Conservation (phyloP, 2,797 vertebrate genomes). For the Morus bassanus region DNA sequence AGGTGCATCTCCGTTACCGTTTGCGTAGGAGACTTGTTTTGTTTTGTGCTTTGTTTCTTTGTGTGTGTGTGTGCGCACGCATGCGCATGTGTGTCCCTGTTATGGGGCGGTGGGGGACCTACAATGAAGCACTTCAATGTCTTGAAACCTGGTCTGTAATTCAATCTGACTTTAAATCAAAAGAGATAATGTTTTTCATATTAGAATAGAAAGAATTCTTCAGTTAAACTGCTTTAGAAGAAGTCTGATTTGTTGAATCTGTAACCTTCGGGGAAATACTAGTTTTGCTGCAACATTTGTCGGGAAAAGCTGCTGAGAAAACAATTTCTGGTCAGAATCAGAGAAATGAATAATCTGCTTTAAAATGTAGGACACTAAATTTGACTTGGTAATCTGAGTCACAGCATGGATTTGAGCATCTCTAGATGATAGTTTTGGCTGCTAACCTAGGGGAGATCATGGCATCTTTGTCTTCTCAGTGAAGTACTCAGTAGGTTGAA, state of each 20-base stretch:
- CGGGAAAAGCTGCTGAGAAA: not conserved
- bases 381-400: not conserved
- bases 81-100: no score
- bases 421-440: not conserved
- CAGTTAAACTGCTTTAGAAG: not conserved
- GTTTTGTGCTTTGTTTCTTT: not conserved
- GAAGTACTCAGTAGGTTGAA: not conserved
- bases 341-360: not conserved
- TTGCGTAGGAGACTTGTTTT: not conserved
- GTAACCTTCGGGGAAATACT: not conserved
- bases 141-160: not conserved
- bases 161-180: not conserved
- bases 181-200: not conserved
- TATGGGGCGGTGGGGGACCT: not conserved
- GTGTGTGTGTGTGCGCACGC: not conserved
- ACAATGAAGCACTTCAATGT: not conserved
- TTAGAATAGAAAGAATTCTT: not conserved
- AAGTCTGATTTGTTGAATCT: not conserved
- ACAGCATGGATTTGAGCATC: not conserved
- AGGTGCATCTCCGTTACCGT: not conserved
- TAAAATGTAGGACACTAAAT: not conserved
- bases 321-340: not conserved
- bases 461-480: not conserved
- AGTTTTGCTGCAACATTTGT: not conserved
- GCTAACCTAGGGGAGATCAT: not conserved